Conservation (phyloP, 2,888 invertebrate genomes). For the Hipparchia sbordonii region DNA sequence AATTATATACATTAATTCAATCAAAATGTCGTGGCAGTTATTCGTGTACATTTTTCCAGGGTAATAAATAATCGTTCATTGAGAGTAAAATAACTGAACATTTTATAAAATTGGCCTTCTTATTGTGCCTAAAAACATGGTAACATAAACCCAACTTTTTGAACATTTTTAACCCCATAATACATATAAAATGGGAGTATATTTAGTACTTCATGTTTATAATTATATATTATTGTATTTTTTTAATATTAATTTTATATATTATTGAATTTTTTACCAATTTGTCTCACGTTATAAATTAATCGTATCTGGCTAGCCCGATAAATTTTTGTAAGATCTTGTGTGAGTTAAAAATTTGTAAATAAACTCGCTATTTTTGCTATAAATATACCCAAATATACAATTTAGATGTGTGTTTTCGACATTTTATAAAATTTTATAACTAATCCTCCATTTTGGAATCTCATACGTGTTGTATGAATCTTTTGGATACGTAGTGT, state of each 20-base stretch:
- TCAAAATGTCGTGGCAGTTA: too few relatives aligned
- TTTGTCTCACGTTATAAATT: background rate
- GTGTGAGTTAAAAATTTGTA: background rate
- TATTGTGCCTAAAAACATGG: background rate
- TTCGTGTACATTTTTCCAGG: too few relatives aligned
- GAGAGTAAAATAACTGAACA: background rate
- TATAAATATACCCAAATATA: conserved; percentile 3
- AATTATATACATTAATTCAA: too few relatives aligned
- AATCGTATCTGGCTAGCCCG: background rate
- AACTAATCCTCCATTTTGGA: background rate
- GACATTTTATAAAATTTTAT: conserved; percentile 8
- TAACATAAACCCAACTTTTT: background rate
- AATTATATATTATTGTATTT: too few relatives aligned
- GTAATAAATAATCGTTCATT: too few relatives aligned
- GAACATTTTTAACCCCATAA: background rate
- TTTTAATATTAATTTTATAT: too few relatives aligned
- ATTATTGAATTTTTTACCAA: background rate
- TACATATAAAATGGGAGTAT: too few relatives aligned
- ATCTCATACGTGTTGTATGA: conserved; percentile 12
- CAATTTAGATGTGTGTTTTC: background rate
- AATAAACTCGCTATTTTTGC: conserved; percentile 5
- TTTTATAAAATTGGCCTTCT: background rate
- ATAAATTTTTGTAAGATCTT: background rate
- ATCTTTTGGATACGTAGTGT: background rate
- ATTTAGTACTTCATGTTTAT: too few relatives aligned